Percentiles rank a stretch among this genome's conserved stretches.
These are phyloP conservation scores for Sciaenops ocellatus DNA, from an alignment of 2,797 vertebrate species.

Conservation along the genomic window DNA sequence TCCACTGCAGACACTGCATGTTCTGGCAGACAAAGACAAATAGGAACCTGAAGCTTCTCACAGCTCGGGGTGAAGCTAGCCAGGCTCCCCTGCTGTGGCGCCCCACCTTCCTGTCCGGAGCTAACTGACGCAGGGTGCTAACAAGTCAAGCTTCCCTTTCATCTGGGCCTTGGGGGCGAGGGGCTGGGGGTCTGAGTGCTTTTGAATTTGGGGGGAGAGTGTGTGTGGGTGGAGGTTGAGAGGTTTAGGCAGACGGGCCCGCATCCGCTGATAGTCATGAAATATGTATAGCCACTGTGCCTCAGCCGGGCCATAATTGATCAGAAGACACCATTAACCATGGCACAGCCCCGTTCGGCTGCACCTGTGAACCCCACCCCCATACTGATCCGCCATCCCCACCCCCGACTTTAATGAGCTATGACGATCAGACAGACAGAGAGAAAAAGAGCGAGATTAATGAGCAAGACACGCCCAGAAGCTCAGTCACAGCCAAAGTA, in stretches of 20 bases:
- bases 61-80: slow-evolving; percentile 44
- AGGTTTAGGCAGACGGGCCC: slow-evolving; percentile 48
- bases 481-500: slow-evolving; percentile 54
- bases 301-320: slow-evolving; percentile 74
- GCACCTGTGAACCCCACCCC: slow-evolving; percentile 75
- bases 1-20: slow-evolving; percentile 24
- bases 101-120: slow-evolving; percentile 66
- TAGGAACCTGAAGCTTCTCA: slow-evolving; percentile 34
- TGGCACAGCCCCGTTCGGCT: slow-evolving; percentile 48
- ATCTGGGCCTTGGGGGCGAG: slow-evolving; percentile 57
- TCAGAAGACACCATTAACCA: slow-evolving; percentile 66
- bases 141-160: slow-evolving; percentile 78
- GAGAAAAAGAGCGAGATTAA: slow-evolving; percentile 53
- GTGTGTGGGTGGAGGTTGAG: slow-evolving; percentile 21
- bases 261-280: slow-evolving; percentile 75
- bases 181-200: background rate
- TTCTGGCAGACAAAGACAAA: slow-evolving; percentile 63
- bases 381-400: background rate
- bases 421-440: slow-evolving; percentile 40
- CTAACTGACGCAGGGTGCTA: slow-evolving; percentile 63
- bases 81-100: slow-evolving; percentile 57
- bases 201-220: slow-evolving; percentile 18
- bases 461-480: slow-evolving; percentile 55
- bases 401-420: slow-evolving; percentile 55
- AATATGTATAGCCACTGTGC: slow-evolving; percentile 79